Evolutionary conservation across 2,888 invertebrate genomes (phyloP), one percentile per base, ranked within the genome.

Genomic region (Drosophila fungiperda): DNA sequence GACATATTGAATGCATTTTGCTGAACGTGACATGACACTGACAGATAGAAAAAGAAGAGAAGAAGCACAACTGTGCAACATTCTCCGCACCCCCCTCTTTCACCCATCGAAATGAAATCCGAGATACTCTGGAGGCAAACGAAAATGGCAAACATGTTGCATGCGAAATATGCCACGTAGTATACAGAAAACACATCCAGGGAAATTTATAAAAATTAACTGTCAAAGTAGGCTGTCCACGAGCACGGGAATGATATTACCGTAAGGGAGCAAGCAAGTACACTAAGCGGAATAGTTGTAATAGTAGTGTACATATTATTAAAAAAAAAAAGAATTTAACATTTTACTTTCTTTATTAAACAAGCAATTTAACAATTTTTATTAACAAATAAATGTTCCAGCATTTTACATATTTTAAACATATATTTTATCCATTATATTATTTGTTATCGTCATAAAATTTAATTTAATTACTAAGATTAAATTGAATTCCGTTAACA

Each of bases 11-110:
- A 86, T 89, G 87, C 84, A 86, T 85, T 83, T 79, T 77, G 69
- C 80, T 76, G 89, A 75, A 86, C 82, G 80, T 89, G 89, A 90
- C 91, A 90, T 90, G 91, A 85, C 89, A 90, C 82, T 89, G 90
- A 90, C 90, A 88, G 81, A 81, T 86, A 80, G 74, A 84, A 81
- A 84, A 78, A 70, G 80, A 80, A 68, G 60, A 76, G 62, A 68
- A 68, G 42, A 67, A 71, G 58, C 59, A 59, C 59, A 63, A 17
- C 76, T 40, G 55, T 55, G 55, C 42, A 48, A 61, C 57, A 60
- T 29, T 63, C 6, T 49, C 49, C 38, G 7, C 3, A 7, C 15
- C 15, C 12, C 1, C 12, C 12, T 1, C 12, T 7, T 7, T 2
- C n/a, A 0, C 29, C 17, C 52, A 48, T 12, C 33, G 36, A 61